Evolutionary conservation across 92 coral and sea anemone genomes (phyloP), one percentile per base, ranked within the genome.

Genomic region (Metridium senile): DNA sequence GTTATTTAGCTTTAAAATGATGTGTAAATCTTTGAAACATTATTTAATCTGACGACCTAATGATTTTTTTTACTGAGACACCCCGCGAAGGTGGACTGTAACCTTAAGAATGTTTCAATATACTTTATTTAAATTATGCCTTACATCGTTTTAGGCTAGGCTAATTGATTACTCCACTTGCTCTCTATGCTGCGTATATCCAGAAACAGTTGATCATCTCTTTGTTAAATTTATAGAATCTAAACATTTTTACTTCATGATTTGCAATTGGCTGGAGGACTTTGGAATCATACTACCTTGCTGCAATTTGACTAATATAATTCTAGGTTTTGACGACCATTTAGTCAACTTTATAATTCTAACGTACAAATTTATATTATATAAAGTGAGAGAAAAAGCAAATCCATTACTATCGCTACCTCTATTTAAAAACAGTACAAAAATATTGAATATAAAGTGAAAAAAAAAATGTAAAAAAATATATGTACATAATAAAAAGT

Each of bases 201-300:
- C 26, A 11, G 74, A 69, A 69, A 69, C 74, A 22, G 32, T 69
- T 35, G 74, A 69, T 46, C 74, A 69, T 69, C 26, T 69, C 18
- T 69, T 69, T 26, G 74, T 69, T 11, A 58, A 69, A 29, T 69
- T 56, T 46, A 2, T 69, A 11, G 74, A 69, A 22, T 1, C 74
- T 28, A 69, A 69, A 43, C 34, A 69, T 18, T 46, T 33, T 13
- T 69, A 69, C 20, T 69, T 13, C 43, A 26, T 34, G 10, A 69
- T 69, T 11, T 2, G 74, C 1, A 26, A 19, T 11, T 69, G 74
- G 74, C 54, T 69, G 9, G 58, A 69, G 21, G 33, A 39, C 9
- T 39, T 34, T 18, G 19, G 43, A n/a, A 6, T 69, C 43, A 7
- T 9, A 1, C 43, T 69, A 26, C 74, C 74, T 9, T 1, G 45